Evolutionary conservation across 2,888 invertebrate species (phyloP), one percentile per base, ranked within the genome.

Genomic region (Plagodis pulveraria): DNA sequence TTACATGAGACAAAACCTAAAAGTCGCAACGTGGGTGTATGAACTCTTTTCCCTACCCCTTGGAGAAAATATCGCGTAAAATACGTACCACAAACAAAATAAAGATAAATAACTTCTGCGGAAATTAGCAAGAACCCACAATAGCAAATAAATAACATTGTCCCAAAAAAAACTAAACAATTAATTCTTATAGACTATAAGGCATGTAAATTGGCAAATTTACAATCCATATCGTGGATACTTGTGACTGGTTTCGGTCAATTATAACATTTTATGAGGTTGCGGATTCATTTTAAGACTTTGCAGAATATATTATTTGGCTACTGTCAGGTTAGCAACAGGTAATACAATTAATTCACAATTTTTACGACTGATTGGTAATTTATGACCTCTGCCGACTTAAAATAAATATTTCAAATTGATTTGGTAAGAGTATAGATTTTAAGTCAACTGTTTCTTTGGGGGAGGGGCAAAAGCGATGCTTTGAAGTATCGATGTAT

Each of bases 201-300:
- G 70, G 78, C 70, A 87, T 89, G 87, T 76, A 85, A 90, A 89
- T 89, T 81, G 76, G 72, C 78, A 81, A 80, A 86, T 89, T 87
- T 83, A 87, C 77, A 88, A 89, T 84, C 85, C 80, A 81, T 83
- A 82, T 80, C 73, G 69, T 67, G 66, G 70, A 59, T 55, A 50
- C 46, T 45, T 50, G 59, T 12, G 50, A 40, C 73, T 75, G 74
- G 79, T 81, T 83, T 78, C 66, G 74, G 71, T 80, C 77, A 80
- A 84, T 85, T 82, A 83, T 83, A 75, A 74, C 70, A 69, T 79
- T 84, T 87, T 86, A 88, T 81, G 76, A 73, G 73, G 78, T 78
- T 79, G 77, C 73, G 67, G 69, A 71, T 66, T 47, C 55, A 61
- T 57, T 57, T 59, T 55, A 63, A 36, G 36, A 36, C 9, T 40